Evolutionary conservation across 2,113 vertebrate genomes (phyloP).

Genomic region (Tragulus kanchil): DNA sequence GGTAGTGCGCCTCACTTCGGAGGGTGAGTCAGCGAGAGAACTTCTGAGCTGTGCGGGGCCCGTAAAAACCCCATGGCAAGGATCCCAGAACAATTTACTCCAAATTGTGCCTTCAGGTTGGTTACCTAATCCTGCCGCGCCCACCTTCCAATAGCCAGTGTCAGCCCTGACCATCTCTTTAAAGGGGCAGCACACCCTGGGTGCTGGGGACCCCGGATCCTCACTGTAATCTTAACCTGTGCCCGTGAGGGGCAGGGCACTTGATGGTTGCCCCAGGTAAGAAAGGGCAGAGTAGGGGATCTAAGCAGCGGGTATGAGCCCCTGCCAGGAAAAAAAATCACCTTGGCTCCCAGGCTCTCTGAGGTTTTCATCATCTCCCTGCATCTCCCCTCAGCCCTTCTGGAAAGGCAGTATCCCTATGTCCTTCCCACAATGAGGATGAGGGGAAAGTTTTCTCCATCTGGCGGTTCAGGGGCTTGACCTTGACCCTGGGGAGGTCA

Average conservation of each 20-base stretch:
- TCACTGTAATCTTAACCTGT: slow-evolving; percentile 5
- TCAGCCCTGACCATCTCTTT: slow-evolving; percentile 67
- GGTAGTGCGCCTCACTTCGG: slow-evolving; percentile 67
- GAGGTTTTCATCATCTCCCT: neutral
- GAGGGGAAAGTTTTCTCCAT: slow-evolving; percentile 35
- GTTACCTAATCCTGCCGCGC: slow-evolving; percentile 82
- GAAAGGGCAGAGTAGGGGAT: neutral
- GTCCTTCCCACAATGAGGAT: neutral
- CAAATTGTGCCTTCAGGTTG: slow-evolving; percentile 86
- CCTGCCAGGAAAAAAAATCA: neutral
- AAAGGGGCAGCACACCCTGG: slow-evolving; percentile 71
- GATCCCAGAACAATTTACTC: slow-evolving; percentile 88
- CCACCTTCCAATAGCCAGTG: slow-evolving; percentile 76
- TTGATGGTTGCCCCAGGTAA: neutral
- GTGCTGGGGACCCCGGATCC: neutral
- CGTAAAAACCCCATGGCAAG: slow-evolving; percentile 86
- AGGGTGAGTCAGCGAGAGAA: slow-evolving; percentile 81
- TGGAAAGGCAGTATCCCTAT: neutral
- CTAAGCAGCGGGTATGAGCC: neutral
- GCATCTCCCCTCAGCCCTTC: neutral
- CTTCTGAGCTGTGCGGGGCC: slow-evolving; percentile 68
- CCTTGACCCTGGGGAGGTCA: slow-evolving; percentile 69
- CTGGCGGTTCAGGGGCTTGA: slow-evolving; percentile 38
- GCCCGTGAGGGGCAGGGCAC: neutral
- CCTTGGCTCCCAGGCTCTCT: neutral